Evolutionary conservation across 2,888 invertebrate genomes (phyloP).

Genomic region (Andrena bucephala): DNA sequence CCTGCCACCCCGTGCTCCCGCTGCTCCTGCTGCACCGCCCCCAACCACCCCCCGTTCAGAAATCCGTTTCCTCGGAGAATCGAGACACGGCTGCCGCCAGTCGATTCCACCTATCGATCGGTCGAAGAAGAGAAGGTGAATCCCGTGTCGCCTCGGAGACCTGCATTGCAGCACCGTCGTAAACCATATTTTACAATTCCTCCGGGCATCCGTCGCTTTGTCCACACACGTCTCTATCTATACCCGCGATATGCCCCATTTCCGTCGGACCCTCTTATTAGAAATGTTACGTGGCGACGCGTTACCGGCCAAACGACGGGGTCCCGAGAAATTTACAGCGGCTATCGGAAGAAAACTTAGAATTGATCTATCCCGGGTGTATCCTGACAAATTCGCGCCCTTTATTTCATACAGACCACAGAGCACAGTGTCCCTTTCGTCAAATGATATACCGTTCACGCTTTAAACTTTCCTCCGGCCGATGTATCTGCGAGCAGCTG

Average conservation of each 20-base stretch:
- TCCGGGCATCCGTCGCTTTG: constrained; percentile 54
- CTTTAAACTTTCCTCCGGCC: no score
- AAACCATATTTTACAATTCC: constrained; percentile 67
- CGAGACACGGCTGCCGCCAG: constrained; percentile 61
- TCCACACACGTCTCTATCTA: constrained; percentile 22
- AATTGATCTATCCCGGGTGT: no score
- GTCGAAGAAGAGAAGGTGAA: constrained; percentile 45
- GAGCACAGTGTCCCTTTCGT: no score
- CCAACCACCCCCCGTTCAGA: constrained; percentile 38
- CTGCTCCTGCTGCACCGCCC: not conserved
- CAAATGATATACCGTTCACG: no score
- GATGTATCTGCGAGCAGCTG: not conserved
- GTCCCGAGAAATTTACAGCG: no score
- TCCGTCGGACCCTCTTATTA: not conserved
- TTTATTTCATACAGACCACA: no score
- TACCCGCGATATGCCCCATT: constrained; percentile 38
- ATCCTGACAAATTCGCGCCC: no score
- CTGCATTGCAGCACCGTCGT: constrained; percentile 59
- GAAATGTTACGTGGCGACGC: not conserved
- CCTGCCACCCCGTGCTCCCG: not conserved
- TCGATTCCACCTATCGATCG: constrained; percentile 67
- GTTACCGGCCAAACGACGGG: no score
- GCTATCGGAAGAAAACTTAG: no score
- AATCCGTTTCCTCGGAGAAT: constrained; percentile 72
- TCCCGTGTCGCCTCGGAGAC: constrained; percentile 44